Conservation (phyloP, 2,888 invertebrate genomes). For the Emmelina monodactyla region DNA sequence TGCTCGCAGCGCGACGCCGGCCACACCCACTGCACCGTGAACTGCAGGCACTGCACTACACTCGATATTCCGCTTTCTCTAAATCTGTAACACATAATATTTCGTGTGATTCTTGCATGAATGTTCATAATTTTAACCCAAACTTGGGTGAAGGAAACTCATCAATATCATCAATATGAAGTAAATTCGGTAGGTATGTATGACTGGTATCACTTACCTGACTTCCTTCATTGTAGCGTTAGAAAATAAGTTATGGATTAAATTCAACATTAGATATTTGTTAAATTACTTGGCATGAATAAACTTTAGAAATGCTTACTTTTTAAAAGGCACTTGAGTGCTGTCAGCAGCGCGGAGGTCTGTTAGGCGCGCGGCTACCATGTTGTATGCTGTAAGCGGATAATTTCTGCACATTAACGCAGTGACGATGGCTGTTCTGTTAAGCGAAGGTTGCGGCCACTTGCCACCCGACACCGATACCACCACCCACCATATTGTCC, state of each 20-base stretch:
- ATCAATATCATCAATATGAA: no score
- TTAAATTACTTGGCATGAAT: background rate
- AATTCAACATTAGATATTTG: conserved; percentile 4
- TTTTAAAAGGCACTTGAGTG: conserved; percentile 98
- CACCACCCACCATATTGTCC: conserved; percentile 62
- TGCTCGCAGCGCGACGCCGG: conserved; percentile 74
- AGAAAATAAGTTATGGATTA: conserved; percentile 16
- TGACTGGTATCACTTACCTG: conserved; percentile 33
- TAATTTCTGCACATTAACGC: conserved; percentile 70
- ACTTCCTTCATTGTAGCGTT: conserved; percentile 42
- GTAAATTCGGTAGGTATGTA: no score
- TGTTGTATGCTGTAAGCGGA: conserved; percentile 94
- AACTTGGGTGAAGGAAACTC: no score
- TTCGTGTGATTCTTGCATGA: background rate
- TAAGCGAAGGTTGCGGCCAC: conserved; percentile 18
- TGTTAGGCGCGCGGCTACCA: conserved; percentile 96
- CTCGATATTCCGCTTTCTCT: conserved; percentile 95
- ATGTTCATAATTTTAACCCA: background rate
- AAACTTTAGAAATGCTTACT: conserved; percentile 71
- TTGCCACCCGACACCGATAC: conserved; percentile 20
- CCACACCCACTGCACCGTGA: conserved; percentile 76
- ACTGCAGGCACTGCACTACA: conserved; percentile 73
- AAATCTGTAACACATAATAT: conserved; percentile 67
- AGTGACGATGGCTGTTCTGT: conserved; percentile 28
- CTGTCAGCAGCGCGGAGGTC: conserved; percentile 93